A percentile compares a stretch with the other conserved stretches of the same genome.
Evolutionary conservation across 2,888 invertebrate species (phyloP).

Genomic region (Sphaerophoria taeniata): DNA sequence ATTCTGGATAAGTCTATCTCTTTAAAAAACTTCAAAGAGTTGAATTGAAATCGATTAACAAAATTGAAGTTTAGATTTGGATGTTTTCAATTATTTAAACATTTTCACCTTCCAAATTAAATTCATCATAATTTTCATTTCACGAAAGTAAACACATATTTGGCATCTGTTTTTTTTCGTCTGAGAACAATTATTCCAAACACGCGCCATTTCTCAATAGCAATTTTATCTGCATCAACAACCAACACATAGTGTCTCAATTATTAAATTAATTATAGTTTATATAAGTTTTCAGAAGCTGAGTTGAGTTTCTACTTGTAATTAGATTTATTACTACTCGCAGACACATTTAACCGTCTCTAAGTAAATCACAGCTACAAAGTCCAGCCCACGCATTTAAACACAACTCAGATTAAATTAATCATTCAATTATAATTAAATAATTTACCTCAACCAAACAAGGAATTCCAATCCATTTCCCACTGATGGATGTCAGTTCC

Average conservation of each 20-base stretch:
- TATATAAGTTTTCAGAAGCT: slow-evolving; percentile 8
- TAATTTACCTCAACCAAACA: slow-evolving; percentile 52
- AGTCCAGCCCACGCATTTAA: slow-evolving; percentile 35
- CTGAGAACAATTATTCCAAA: too few relatives aligned
- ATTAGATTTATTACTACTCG: not conserved
- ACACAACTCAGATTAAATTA: slow-evolving; percentile 37
- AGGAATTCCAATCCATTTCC: slow-evolving; percentile 65
- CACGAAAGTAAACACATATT: too few relatives aligned
- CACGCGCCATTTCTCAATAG: too few relatives aligned
- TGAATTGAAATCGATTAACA: too few relatives aligned
- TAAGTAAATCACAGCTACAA: slow-evolving; percentile 50
- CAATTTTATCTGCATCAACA: not conserved
- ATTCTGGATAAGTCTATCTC: too few relatives aligned
- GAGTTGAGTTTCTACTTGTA: too few relatives aligned
- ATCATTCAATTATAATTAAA: slow-evolving; percentile 56
- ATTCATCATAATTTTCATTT: too few relatives aligned
- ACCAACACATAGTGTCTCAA: slow-evolving; percentile 32
- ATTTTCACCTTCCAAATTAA: too few relatives aligned
- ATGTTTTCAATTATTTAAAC: too few relatives aligned
- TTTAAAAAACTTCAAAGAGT: too few relatives aligned
- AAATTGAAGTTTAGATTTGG: too few relatives aligned
- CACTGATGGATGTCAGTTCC: slow-evolving; percentile 51
- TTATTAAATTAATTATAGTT: slow-evolving; percentile 25
- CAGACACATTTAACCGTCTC: slow-evolving; percentile 27
- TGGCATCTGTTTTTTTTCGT: too few relatives aligned